A percentile compares a stretch with the other conserved stretches of the same genome.
Conservation (phyloP, 1,140 invertebrate genomes). For the Drosophila subpulchrella region DNA sequence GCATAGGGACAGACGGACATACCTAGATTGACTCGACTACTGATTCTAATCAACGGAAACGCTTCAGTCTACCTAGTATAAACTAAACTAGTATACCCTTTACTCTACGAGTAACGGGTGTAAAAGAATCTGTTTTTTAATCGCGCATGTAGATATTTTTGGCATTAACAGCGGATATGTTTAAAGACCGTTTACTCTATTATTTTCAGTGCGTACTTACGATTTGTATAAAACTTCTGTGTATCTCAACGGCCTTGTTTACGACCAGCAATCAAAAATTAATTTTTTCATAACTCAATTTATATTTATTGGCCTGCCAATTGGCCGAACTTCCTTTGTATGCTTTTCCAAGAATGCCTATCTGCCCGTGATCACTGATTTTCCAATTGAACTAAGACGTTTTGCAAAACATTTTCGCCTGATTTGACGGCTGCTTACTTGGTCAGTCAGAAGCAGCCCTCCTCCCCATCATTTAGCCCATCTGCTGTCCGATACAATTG, state of each 20-base stretch:
- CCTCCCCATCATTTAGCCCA: constrained; percentile 32
- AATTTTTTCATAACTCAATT: constrained; percentile 30
- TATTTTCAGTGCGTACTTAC: neutral
- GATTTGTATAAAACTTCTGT: neutral
- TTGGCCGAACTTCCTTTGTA: neutral
- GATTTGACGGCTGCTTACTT: constrained; percentile 24
- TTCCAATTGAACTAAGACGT: constrained; percentile 6
- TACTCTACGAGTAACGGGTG: too few relatives aligned
- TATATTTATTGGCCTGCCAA: neutral
- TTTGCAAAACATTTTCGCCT: constrained; percentile 21
- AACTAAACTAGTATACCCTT: too few relatives aligned
- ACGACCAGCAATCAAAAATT: constrained; percentile 6
- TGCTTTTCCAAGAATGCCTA: constrained; percentile 11
- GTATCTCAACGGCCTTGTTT: neutral
- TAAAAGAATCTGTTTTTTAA: too few relatives aligned
- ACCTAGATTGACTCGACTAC: too few relatives aligned
- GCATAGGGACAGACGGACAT: too few relatives aligned
- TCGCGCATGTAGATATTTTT: too few relatives aligned
- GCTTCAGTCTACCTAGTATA: too few relatives aligned
- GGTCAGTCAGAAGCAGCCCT: neutral
- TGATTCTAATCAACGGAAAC: too few relatives aligned
- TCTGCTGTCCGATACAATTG: constrained; percentile 51
- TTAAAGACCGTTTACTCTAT: neutral
- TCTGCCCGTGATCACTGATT: constrained; percentile 6
- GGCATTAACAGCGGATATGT: too few relatives aligned